Base-by-base conservation (phyloP, 2,113 vertebrate species). In the Anguilla japonica region DNA sequence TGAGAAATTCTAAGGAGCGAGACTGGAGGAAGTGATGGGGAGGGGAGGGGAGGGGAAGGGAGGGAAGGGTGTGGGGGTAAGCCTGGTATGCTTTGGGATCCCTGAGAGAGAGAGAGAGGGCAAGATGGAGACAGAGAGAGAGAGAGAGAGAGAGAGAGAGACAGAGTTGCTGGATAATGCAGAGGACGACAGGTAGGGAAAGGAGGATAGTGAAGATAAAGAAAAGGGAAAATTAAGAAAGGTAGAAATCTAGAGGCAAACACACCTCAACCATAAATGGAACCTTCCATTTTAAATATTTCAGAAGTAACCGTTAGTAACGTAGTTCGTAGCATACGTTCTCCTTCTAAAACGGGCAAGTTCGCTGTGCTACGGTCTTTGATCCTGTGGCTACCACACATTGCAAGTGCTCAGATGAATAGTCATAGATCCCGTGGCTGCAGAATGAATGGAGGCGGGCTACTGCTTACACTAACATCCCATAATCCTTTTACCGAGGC, bases 21-120 rank as follows among this genome's bases (percentile, higher is more conserved):
- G 39, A 41, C 41, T 26, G 41, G 63, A 46, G 60, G 75, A 15
- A 75, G 16, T 11, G 67, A 79, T 22, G 79, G 85, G 18, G 79
- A 78, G 43, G 20, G 26, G 53, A 20, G 29, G 86, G 84, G 82
- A 67, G 87, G 86, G 75, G 79, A 86, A 90, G 85, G 75, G 56
- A 75, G 82, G 0, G 89, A 82, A 89, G 91, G n/a, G 53, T 56
- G 39, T 8, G 78, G 26, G 50, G 15, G 82, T 0, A 34, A 34
- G 34, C 34, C 34, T 34, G 34, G 34, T 34, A 34, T 34, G 34
- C 34, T 34, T 34, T 34, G 34, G 34, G 34, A 34, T 34, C 34
- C 34, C 34, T 34, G 34, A 34, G 29, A 78, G 67, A 8, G 71
- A 79, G 39, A 71, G 84, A 89, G 3, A 50, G n/a, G 85, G 82